These are phyloP conservation scores for Labia minor DNA, from an alignment of 2,888 invertebrate genomes.

Conservation along the genomic window DNA sequence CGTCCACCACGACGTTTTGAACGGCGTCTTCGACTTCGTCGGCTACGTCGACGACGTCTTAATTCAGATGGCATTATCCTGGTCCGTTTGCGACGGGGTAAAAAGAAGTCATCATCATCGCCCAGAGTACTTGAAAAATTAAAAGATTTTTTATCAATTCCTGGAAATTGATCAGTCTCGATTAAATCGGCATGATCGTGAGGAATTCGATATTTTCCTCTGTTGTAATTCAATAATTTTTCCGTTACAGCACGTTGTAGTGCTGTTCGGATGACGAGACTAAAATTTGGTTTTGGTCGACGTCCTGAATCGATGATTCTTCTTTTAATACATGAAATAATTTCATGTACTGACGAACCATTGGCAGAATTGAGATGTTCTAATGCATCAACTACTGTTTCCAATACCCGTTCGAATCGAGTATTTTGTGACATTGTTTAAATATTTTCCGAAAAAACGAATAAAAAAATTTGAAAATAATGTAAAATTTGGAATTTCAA, in stretches of 20 bases:
- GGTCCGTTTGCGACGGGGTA: background rate
- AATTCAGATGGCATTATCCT: background rate
- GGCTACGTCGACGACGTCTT: background rate
- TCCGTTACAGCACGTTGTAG: background rate
- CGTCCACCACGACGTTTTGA: background rate
- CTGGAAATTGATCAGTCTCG: background rate
- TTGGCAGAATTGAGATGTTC: background rate
- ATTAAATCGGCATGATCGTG: background rate
- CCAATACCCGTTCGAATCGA: background rate
- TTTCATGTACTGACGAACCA: background rate
- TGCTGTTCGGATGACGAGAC: background rate
- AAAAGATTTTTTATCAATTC: background rate
- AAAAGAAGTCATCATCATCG: background rate
- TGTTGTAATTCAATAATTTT: background rate
- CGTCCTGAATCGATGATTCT: background rate
- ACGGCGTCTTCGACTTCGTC: background rate
- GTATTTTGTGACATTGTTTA: background rate
- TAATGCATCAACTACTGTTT: background rate
- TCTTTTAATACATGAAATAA: background rate
- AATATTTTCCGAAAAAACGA: no score
- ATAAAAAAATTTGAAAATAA: no score
- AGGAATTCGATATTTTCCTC: background rate
- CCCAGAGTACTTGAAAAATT: background rate
- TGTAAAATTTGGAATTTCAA: no score
- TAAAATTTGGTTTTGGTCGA: background rate